Evolutionary conservation across 2,113 vertebrate species (phyloP).

Genomic region (Cygnus atratus): DNA sequence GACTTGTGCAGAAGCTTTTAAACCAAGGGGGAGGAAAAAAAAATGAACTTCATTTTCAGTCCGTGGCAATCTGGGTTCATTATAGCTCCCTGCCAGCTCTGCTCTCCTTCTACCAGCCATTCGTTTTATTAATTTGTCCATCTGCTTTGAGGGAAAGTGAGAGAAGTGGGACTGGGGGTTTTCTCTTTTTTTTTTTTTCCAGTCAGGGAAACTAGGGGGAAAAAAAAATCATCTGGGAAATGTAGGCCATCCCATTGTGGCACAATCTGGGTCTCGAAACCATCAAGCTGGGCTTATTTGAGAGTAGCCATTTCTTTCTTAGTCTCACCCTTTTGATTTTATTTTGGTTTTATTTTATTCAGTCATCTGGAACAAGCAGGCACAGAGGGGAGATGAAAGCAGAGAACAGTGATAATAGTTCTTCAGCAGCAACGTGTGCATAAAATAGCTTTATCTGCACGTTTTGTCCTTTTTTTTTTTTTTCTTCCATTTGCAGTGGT

Average conservation of each 20-base stretch:
- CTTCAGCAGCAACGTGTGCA: constrained; percentile 4
- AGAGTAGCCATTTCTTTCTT: neutral
- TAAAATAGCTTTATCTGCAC: constrained; percentile 20
- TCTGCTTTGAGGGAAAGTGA: neutral
- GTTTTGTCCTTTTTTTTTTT: neutral
- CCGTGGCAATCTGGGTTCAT: neutral
- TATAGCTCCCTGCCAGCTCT: neutral
- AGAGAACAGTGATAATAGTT: neutral
- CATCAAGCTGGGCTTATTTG: neutral
- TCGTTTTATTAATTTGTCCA: neutral
- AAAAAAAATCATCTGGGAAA: neutral
- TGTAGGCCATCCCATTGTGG: constrained; percentile 45
- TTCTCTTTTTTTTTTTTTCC: neutral
- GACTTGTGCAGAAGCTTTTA: neutral
- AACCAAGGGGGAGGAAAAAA: neutral
- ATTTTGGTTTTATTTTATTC: constrained; percentile 29
- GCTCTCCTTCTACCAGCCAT: neutral
- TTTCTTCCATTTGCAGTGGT: neutral
- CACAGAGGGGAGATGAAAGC: neutral
- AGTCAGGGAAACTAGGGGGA: neutral
- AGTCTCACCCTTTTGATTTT: neutral
- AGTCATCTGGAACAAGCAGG: constrained; percentile 40
- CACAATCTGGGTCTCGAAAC: neutral
- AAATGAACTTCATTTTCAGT: neutral
- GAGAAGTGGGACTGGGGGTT: neutral